A percentile compares a stretch with the other conserved stretches of the same genome.
Evolutionary conservation across 1,140 invertebrate genomes (phyloP).

Genomic region (Plutomurus gul): DNA sequence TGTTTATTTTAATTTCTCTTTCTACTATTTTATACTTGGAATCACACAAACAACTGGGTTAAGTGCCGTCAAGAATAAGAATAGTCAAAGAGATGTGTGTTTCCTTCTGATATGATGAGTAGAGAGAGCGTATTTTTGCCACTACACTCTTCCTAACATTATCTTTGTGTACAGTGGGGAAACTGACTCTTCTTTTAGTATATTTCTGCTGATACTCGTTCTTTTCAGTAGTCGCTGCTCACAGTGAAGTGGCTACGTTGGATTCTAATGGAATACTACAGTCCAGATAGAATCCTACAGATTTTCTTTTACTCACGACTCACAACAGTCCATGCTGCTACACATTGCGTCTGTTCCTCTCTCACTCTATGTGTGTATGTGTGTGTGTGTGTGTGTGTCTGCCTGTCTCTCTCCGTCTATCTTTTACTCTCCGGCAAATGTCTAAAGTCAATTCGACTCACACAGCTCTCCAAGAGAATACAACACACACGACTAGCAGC

Average conservation of each 20-base stretch:
- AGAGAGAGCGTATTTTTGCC: not conserved
- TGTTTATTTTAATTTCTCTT: constrained; percentile 22
- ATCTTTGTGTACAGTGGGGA: not conserved
- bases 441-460: not conserved
- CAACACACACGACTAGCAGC: not conserved
- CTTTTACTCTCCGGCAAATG: not conserved
- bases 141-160: no score
- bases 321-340: not conserved
- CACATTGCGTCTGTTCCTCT: not conserved
- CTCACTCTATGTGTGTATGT: no score
- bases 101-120: not conserved
- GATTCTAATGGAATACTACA: no score
- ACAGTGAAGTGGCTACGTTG: no score
- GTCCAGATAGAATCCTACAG: no score
- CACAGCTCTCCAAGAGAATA: not conserved
- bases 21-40: constrained; percentile 2
- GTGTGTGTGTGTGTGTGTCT: not conserved
- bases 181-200: not conserved
- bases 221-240: not conserved
- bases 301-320: no score
- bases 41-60: constrained; percentile 14
- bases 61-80: not conserved
- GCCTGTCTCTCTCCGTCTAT: not conserved
- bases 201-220: not conserved
- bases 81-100: not conserved